Evolutionary conservation across 53 echinoderm and acorn worm species (phyloP).

Genomic region (Paracentrotus lividus): DNA sequence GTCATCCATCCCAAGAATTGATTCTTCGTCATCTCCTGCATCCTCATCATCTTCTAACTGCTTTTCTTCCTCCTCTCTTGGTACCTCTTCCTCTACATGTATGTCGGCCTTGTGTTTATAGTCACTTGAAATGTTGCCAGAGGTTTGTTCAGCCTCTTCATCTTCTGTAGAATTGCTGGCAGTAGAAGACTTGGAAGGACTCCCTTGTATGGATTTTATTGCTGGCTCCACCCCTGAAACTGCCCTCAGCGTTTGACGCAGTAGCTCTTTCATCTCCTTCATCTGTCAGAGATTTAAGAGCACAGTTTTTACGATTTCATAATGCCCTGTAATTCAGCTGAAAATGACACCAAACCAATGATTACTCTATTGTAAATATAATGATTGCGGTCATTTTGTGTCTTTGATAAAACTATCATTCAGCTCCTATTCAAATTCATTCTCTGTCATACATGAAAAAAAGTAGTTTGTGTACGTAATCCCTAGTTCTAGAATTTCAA

Average conservation of each 20-base stretch:
- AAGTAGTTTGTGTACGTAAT: no score
- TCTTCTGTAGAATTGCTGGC: background rate
- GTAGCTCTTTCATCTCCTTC: conserved; percentile 56
- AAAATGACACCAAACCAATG: no score
- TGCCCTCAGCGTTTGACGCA: conserved; percentile 27
- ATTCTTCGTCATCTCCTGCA: background rate
- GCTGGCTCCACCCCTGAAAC: background rate
- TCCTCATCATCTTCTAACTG: no score
- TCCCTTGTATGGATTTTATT: background rate
- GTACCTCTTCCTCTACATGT: background rate
- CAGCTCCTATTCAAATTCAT: no score
- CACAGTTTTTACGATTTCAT: no score
- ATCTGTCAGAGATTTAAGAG: conserved; percentile 57
- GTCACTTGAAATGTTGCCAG: background rate
- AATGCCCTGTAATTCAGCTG: no score
- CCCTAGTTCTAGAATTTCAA: no score
- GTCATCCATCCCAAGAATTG: conserved; percentile 9
- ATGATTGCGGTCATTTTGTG: no score
- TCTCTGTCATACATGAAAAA: no score
- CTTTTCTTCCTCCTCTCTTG: no score
- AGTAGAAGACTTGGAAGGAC: background rate
- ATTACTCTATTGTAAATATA: no score
- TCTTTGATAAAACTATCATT: no score
- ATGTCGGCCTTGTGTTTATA: background rate
- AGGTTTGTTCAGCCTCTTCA: background rate